Conservation (phyloP, 1,140 invertebrate species). For the Platorchestia sp. region DNA sequence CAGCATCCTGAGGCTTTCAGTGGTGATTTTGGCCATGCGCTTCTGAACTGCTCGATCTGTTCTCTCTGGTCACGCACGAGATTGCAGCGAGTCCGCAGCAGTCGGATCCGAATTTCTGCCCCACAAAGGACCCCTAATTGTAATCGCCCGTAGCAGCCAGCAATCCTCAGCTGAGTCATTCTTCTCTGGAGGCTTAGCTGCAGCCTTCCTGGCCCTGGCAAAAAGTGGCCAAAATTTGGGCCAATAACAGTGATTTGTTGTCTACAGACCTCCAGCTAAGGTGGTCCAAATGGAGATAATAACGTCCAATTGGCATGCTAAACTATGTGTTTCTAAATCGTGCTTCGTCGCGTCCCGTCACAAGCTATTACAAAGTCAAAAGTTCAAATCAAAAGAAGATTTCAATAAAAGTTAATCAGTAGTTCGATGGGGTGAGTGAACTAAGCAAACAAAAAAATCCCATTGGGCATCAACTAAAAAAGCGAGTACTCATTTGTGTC, state of each 20-base stretch:
- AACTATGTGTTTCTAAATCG: background rate
- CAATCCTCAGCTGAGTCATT: constrained; percentile 33
- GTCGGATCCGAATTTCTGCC: background rate
- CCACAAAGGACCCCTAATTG: background rate
- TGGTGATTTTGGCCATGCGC: background rate
- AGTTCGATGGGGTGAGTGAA: background rate
- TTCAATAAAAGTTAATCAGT: background rate
- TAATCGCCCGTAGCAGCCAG: background rate
- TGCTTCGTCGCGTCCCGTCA: background rate
- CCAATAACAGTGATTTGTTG: constrained; percentile 20
- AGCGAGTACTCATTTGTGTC: background rate
- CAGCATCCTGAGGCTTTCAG: background rate
- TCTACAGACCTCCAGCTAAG: background rate
- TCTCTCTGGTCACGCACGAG: background rate
- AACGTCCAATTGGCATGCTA: background rate
- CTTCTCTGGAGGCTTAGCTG: background rate
- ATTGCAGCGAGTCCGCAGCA: too few species aligned
- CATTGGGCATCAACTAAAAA: background rate
- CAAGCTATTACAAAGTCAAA: background rate
- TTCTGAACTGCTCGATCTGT: background rate
- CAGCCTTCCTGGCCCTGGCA: background rate
- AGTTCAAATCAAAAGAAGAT: background rate
- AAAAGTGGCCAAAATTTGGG: background rate
- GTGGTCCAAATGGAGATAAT: background rate
- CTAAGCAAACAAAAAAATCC: background rate